phyloP scores from a whole-genome alignment of 2,888 invertebrate genomes.

The Euphydryas editha region DNA sequence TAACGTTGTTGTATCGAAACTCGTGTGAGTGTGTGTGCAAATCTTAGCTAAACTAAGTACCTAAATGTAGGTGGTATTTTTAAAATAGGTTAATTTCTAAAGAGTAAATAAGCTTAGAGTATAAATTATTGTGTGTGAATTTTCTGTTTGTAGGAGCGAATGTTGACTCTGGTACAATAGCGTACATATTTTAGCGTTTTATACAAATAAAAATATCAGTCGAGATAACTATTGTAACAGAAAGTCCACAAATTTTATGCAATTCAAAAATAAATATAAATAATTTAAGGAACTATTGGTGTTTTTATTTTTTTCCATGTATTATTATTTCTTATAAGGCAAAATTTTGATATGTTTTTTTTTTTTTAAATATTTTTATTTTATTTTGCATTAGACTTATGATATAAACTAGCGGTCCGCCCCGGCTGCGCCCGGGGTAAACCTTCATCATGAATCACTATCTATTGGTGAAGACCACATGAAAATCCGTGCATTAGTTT shows the following conservation, averaged over 20 bases:
- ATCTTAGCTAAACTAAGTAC: slow-evolving; percentile 71
- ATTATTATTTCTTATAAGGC: no score
- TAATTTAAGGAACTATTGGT: slow-evolving; percentile 71
- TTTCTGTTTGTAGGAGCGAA: slow-evolving; percentile 73
- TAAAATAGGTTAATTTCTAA: slow-evolving; percentile 75
- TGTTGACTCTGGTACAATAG: slow-evolving; percentile 75
- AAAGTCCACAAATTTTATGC: slow-evolving; percentile 84
- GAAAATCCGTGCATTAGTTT: no score
- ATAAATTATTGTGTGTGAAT: slow-evolving; percentile 82
- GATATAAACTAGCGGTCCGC: no score
- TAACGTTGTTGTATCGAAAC: slow-evolving; percentile 61
- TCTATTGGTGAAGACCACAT: no score
- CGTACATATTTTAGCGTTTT: slow-evolving; percentile 79
- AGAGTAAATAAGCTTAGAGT: slow-evolving; percentile 70
- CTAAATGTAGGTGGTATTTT: slow-evolving; percentile 74
- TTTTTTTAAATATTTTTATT: no score
- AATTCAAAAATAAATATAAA: slow-evolving; percentile 80
- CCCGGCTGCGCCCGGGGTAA: no score
- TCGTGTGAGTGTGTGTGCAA: slow-evolving; percentile 65
- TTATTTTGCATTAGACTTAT: no score
- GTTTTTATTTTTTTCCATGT: slow-evolving; percentile 49
- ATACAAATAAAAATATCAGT: slow-evolving; percentile 77
- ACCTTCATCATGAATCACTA: no score
- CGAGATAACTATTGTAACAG: slow-evolving; percentile 81
- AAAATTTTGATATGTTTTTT: no score